Base-by-base conservation (phyloP, 2,888 invertebrate genomes). In the Candidula unifasciata region DNA sequence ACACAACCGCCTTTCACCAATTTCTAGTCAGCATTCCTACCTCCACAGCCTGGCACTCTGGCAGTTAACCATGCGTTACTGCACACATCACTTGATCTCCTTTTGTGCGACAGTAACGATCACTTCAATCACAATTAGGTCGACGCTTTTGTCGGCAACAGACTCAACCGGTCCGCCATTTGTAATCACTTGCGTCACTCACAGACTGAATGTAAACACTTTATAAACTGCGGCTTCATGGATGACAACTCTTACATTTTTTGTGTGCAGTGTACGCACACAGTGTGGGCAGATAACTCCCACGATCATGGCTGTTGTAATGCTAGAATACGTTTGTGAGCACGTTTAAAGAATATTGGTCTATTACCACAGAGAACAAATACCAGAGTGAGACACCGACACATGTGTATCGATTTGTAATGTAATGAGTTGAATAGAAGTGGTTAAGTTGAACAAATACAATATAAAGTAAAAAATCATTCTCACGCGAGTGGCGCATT, bases 161-260 rank as follows among this genome's bases (percentile, higher is more conserved):
- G 44, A 6, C 73, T 44, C 44, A 44, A n/a, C 73, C 1, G 27
- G 44, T 73, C 44, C 2, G 57, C 57, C 76, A 57, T 57, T 76
- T 76, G 76, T 76, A 57, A 76, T 57, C 76, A 76, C 76, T 57
- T 57, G 54, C 76, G 27, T 16, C 76, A 76, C 33, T 21, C 8
- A 33, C 8, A 18, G 57, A 13, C 24, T 2, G 30, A 76, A 76
- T 44, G 76, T 76, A 76, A 76, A 76, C 76, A 76, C 6, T 76
- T 16, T 57, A 24, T 18, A 57, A 30, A 24, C 5, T 0, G 16
- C 30, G 33, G 54, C 76, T 76, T 76, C 30, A 57, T 21, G 24
- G 57, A 8, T 76, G 54, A 33, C 54, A 64, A 64, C 27, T 24
- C n/a, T 6, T 27, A n/a, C 24, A 64, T 5, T 64, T 27, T 27